phyloP scores from a whole-genome alignment of 2,888 invertebrate genomes.

The Cryptosula pallasiana region DNA sequence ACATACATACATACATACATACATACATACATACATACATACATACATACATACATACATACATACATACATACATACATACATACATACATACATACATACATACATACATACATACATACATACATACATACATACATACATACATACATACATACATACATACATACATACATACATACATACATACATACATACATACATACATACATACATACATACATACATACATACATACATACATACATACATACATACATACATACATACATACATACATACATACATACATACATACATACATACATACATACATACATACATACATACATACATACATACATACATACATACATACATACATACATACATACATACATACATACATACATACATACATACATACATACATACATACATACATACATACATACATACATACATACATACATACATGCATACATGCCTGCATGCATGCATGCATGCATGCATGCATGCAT shows the following conservation, averaged over 20 bases:
- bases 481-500: neutral
- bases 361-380: neutral
- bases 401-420: neutral
- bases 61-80: neutral
- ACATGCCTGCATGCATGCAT: neutral
- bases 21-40: too few species aligned
- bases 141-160: neutral
- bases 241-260: neutral
- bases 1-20: too few species aligned
- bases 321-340: neutral
- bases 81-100: neutral
- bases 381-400: neutral
- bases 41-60: too few species aligned
- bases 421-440: neutral
- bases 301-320: neutral
- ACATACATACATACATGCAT: neutral
- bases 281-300: neutral
- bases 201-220: neutral
- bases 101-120: neutral
- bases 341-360: neutral
- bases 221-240: neutral
- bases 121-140: neutral
- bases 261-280: neutral
- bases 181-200: neutral
- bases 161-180: neutral